Evolutionary conservation across 2,797 vertebrate genomes (phyloP), one percentile per base, ranked within the genome.

Genomic region (Acanthis flammea): DNA sequence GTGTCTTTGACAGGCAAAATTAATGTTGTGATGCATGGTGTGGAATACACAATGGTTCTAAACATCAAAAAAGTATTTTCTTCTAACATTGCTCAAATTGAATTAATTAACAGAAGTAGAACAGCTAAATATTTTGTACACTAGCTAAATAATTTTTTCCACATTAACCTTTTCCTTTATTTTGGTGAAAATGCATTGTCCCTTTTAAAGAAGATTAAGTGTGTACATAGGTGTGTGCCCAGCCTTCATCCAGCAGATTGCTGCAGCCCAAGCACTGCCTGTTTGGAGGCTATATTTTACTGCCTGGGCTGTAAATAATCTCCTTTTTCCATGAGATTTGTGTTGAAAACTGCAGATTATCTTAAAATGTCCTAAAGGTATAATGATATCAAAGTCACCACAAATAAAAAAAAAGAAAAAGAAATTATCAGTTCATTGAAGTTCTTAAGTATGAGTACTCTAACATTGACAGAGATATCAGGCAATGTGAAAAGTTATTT

Each of bases 191-290:
- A 72, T 28, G 4, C 2, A 0, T 7, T 45, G 37, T 18, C 21
- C 13, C 27, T 83, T 60, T 41, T 45, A 54, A 48, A 76, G 68
- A 72, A 86, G 19, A 33, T 30, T 13, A 61, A 57, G 16, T 18
- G 8, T 30, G 18, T 30, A 42, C 3, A 5, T 22, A 81, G 0
- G 0, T 30, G 6, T n/a, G 57, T 39, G 35, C 18, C 35, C 35
- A 70, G 39, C 9, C 17, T 7, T 54, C 28, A 30, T 9, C 27
- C 28, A 76, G 30, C 19, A 75, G 55, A 51, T 1, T 23, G 63
- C 39, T 41, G 60, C 27, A 90, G 48, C 5, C 35, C 50, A 48
- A 51, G 37, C 19, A 62, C 19, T 39, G 35, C 14, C 24, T 42
- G 4, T 9, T 45, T 50, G 31, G 44, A 84, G 13, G 16, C 9